Percentiles rank a stretch among this genome's conserved stretches.
Conservation (phyloP, 2,797 vertebrate genomes). For the Gouania willdenowi region DNA sequence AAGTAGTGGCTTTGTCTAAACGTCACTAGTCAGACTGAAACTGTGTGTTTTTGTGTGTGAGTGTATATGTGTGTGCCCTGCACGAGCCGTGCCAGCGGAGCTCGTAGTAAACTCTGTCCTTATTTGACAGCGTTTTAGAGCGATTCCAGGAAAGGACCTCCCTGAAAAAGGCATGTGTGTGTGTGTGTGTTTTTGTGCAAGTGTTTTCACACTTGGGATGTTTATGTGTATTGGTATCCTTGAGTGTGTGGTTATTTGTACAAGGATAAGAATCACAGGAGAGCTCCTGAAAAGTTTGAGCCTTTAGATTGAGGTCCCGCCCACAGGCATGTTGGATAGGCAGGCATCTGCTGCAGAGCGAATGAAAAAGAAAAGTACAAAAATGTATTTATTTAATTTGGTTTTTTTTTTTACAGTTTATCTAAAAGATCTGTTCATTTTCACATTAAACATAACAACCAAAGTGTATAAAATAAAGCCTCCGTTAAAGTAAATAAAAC, state of each 20-base stretch:
- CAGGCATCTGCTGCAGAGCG: conserved; percentile 7
- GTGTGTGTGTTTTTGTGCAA: conserved; percentile 5
- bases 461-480: no score
- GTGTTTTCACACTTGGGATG: conserved; percentile 11
- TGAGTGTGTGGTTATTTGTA: conserved; percentile 18
- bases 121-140: conserved; percentile 48
- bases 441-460: no score
- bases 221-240: conserved; percentile 16
- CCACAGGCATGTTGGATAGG: conserved; percentile 5
- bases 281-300: conserved; percentile 32
- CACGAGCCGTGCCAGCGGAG: conserved; percentile 31
- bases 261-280: conserved; percentile 41
- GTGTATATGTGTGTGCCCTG: conserved; percentile 5
- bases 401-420: no score
- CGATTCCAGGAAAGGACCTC: conserved; percentile 35
- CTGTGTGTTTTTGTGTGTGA: conserved; percentile 9
- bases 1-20: conserved; percentile 8
- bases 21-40: conserved; percentile 13
- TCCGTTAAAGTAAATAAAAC: no score
- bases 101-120: conserved; percentile 44
- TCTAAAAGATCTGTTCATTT: no score
- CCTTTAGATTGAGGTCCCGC: conserved; percentile 19
- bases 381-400: no score
- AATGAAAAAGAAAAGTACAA: no score
- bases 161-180: background rate